A percentile compares a stretch with the other conserved stretches of the same genome.
phyloP scores from a whole-genome alignment of 2,888 invertebrate species.

The Plagodis pulveraria region DNA sequence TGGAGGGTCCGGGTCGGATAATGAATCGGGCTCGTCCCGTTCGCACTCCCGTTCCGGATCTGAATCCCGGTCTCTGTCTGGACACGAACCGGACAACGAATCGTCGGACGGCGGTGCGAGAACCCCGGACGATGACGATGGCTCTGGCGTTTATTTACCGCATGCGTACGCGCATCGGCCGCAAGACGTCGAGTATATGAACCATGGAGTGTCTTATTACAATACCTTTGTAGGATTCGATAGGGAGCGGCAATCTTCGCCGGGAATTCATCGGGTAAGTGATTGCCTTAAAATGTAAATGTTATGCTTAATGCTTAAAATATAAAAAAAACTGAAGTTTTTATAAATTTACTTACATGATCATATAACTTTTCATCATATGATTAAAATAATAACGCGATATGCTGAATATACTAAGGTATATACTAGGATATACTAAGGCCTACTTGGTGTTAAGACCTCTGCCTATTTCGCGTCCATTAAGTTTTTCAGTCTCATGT shows the following conservation, averaged over 20 bases:
- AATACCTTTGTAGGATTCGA: constrained; percentile 86
- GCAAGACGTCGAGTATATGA: constrained; percentile 77
- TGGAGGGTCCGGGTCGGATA: constrained; percentile 79
- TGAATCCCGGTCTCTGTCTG: constrained; percentile 89
- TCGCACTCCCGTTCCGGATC: constrained; percentile 82
- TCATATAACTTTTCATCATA: too few species aligned
- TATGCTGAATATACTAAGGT: too few species aligned
- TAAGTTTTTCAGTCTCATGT: too few species aligned
- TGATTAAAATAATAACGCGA: too few species aligned
- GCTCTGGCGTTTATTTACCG: constrained; percentile 86
- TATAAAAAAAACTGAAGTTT: too few species aligned
- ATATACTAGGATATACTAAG: too few species aligned
- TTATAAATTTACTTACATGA: neutral
- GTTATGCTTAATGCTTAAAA: too few species aligned
- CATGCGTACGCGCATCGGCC: constrained; percentile 84
- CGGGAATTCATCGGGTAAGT: constrained; percentile 78
- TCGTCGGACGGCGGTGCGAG: constrained; percentile 90
- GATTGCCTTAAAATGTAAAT: neutral
- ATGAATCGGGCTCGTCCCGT: constrained; percentile 90
- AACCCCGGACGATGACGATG: constrained; percentile 88
- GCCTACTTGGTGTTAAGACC: too few species aligned
- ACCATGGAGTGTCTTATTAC: constrained; percentile 85
- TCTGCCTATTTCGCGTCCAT: too few species aligned
- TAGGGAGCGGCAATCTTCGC: constrained; percentile 73
- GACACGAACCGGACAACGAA: constrained; percentile 91